Percentiles rank a stretch among this genome's conserved stretches.
phyloP scores from a whole-genome alignment of 2,888 invertebrate species.

The Lasioglossum villosulum region DNA sequence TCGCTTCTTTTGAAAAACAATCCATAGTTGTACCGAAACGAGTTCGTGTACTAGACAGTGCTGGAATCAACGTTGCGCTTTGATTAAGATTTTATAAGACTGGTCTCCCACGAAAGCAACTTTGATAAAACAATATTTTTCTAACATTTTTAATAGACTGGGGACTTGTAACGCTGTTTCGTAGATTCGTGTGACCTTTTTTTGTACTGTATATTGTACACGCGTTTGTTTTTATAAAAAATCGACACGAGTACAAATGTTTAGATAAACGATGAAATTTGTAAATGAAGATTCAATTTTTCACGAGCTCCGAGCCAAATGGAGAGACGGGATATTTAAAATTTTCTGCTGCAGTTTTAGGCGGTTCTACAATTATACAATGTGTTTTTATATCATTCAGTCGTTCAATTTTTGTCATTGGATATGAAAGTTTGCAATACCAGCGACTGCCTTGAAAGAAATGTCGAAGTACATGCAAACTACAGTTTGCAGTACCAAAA shows the following conservation, averaged over 20 bases:
- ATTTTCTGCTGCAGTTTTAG: not conserved
- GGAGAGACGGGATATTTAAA: not conserved
- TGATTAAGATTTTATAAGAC: not conserved
- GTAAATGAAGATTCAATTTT: not conserved
- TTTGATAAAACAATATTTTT: slow-evolving; percentile 1
- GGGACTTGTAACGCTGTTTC: not conserved
- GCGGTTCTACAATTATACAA: not conserved
- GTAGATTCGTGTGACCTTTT: not conserved
- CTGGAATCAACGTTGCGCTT: not conserved
- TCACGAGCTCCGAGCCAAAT: not conserved
- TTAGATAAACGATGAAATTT: not conserved
- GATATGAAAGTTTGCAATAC: not conserved
- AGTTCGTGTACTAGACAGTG: slow-evolving; percentile 3
- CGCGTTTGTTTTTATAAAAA: not conserved
- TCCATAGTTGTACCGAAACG: not conserved
- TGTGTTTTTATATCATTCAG: not conserved
- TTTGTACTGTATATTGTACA: not conserved
- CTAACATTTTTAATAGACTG: not conserved
- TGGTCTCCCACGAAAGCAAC: not conserved
- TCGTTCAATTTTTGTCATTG: not conserved
- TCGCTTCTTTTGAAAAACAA: not conserved
- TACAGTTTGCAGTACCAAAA: not conserved
- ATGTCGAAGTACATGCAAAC: not conserved
- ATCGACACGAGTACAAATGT: not conserved
- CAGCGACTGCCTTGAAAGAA: not conserved